phyloP scores from a whole-genome alignment of 2,888 invertebrate genomes.

The Teleogryllus oceanicus region DNA sequence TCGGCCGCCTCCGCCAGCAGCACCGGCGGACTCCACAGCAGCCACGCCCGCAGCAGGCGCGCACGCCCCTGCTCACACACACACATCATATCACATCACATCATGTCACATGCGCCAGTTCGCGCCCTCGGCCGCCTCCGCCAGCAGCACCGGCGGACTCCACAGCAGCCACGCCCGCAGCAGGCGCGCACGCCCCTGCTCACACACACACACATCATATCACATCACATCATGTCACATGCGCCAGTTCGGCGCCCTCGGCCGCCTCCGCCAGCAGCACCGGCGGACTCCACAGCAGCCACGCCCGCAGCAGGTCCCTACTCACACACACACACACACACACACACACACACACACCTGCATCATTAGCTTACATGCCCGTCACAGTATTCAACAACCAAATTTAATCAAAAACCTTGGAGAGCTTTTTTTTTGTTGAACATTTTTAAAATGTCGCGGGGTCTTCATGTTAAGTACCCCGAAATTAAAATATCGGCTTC shows the following conservation, averaged over 20 bases:
- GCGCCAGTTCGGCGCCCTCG: too few species aligned
- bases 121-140: background rate
- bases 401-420: too few species aligned
- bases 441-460: too few species aligned
- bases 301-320: background rate
- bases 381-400: too few species aligned
- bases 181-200: background rate
- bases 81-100: accelerated
- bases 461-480: too few species aligned
- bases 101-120: background rate
- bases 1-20: background rate
- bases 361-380: too few species aligned
- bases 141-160: background rate
- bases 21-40: background rate
- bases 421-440: too few species aligned
- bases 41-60: background rate
- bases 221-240: too few species aligned
- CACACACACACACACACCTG: background rate
- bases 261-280: background rate
- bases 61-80: background rate
- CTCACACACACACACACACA: background rate
- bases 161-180: background rate
- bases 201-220: too few species aligned
- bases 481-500: too few species aligned
- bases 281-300: background rate